Percentiles rank a stretch among this genome's conserved stretches.
phyloP scores from a whole-genome alignment of 2,113 vertebrate species.

The Nerophis lumbriciformis region DNA sequence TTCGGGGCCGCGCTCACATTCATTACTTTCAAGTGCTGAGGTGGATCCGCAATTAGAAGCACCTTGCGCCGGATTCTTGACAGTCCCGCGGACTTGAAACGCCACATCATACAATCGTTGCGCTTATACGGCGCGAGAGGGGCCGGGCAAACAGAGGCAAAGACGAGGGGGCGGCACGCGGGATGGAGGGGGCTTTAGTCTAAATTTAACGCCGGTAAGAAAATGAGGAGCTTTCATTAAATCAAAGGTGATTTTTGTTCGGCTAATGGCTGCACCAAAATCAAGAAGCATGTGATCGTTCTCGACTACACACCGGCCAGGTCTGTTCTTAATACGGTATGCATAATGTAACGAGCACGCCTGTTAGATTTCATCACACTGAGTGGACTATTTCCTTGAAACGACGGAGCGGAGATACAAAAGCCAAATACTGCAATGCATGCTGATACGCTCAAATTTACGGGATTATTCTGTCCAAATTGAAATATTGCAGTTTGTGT shows the following conservation, averaged over 20 bases:
- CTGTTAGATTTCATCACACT: constrained; percentile 69
- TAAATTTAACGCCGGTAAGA: constrained; percentile 69
- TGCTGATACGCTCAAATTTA: too few species aligned
- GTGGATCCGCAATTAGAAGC: constrained; percentile 76
- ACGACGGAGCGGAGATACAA: constrained; percentile 48
- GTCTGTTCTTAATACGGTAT: constrained; percentile 71
- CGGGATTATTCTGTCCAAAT: too few species aligned
- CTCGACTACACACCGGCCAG: constrained; percentile 66
- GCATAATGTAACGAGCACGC: constrained; percentile 72
- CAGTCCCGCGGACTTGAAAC: constrained; percentile 73
- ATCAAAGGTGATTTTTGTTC: constrained; percentile 77
- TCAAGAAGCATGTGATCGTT: constrained; percentile 70
- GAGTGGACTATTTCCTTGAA: constrained; percentile 68
- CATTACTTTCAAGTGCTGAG: constrained; percentile 76
- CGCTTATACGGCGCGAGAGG: constrained; percentile 62
- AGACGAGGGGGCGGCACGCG: constrained; percentile 9
- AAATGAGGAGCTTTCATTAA: constrained; percentile 76
- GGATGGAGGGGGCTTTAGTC: constrained; percentile 9
- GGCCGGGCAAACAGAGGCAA: constrained; percentile 50
- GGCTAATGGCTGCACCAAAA: constrained; percentile 72
- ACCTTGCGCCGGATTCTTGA: constrained; percentile 72
- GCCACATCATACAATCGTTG: constrained; percentile 72
- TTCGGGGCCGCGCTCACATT: constrained; percentile 69
- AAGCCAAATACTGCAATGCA: constrained; percentile 21
- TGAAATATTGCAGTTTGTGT: too few species aligned